phyloP scores from a whole-genome alignment of 1,140 invertebrate species.

The Dreissena rostriformis region DNA sequence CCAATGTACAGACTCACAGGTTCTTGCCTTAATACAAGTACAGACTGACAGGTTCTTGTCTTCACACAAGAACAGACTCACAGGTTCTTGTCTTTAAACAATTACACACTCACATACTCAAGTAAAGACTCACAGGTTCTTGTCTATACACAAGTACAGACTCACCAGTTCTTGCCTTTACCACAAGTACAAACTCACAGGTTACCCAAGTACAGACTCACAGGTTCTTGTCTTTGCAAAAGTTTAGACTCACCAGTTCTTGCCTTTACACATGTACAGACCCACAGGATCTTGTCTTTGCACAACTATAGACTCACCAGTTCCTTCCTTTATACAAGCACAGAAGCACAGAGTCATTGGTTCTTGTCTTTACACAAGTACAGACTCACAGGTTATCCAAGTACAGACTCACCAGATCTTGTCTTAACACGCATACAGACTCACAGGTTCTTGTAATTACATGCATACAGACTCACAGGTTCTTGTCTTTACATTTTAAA shows the following conservation, averaged over 20 bases:
- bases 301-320: constrained; percentile 58
- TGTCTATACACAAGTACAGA: constrained; percentile 23
- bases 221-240: constrained; percentile 65
- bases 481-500: constrained; percentile 66
- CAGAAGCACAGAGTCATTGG: constrained; percentile 58
- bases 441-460: constrained; percentile 64
- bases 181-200: too few relatives aligned
- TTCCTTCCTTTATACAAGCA: constrained; percentile 56
- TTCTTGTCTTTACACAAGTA: constrained; percentile 55
- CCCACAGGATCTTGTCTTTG: constrained; percentile 69
- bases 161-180: constrained; percentile 70
- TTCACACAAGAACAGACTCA: constrained; percentile 48
- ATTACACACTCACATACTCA: too few relatives aligned
- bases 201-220: constrained; percentile 38
- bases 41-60: constrained; percentile 67
- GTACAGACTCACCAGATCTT: too few relatives aligned
- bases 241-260: too few relatives aligned
- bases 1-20: constrained; percentile 59
- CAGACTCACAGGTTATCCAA: constrained; percentile 66
- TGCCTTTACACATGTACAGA: not conserved
- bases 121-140: constrained; percentile 63
- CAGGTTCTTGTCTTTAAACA: constrained; percentile 64
- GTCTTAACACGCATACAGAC: not conserved
- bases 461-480: constrained; percentile 61
- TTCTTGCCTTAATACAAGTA: constrained; percentile 48